Evolutionary conservation across 2,888 invertebrate genomes (phyloP).

Genomic region (Slavum lentiscoides): DNA sequence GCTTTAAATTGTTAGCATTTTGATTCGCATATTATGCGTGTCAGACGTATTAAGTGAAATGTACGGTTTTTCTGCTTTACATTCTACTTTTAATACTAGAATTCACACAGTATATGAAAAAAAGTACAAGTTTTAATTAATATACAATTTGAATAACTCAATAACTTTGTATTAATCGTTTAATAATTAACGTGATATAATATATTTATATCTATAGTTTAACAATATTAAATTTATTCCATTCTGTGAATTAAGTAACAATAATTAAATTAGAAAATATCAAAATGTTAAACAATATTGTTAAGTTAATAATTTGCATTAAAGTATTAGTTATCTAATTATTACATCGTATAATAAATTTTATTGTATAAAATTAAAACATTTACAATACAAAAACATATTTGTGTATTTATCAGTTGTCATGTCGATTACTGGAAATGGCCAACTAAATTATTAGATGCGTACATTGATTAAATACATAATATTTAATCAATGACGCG

Average conservation of each 20-base stretch:
- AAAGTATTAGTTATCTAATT: constrained; percentile 11
- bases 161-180: too few relatives aligned
- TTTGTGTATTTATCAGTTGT: constrained; percentile 5
- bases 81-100: too few relatives aligned
- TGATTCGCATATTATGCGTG: too few relatives aligned
- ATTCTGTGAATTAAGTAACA: background rate
- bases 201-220: background rate
- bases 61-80: too few relatives aligned
- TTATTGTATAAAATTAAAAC: background rate
- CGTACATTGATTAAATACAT: too few relatives aligned
- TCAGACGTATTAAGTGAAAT: too few relatives aligned
- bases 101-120: too few relatives aligned
- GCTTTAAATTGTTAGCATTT: too few relatives aligned
- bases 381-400: background rate
- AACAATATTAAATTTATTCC: background rate
- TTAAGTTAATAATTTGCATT: constrained; percentile 12
- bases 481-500: too few relatives aligned
- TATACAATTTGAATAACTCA: too few relatives aligned
- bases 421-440: constrained; percentile 3
- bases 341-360: background rate
- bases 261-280: constrained; percentile 10
- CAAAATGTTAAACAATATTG: constrained; percentile 16
- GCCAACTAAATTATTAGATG: background rate
- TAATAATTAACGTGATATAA: too few relatives aligned
- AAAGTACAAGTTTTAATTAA: too few relatives aligned